Evolutionary conservation across 2,888 invertebrate genomes (phyloP), one percentile per base, ranked within the genome.

Genomic region (Acronicta leporina): DNA sequence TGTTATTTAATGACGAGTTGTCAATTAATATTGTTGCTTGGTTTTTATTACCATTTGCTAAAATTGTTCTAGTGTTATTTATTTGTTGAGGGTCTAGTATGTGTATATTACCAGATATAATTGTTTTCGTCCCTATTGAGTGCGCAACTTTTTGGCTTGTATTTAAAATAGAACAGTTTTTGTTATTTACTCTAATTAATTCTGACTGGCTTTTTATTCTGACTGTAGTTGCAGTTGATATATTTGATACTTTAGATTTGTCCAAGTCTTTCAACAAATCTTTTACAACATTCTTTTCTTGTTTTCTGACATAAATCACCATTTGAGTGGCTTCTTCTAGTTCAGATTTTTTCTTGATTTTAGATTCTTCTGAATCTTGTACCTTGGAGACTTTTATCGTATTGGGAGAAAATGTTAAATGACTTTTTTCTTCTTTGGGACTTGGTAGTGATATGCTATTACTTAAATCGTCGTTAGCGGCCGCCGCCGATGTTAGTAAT

Each of bases 331-430:
- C 94, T 73, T 94, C 94, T 75, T 95, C 95, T 72, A 89, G 66
- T 6, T 85, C 78, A 56, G 44, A 16, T 33, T 20, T 63, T 58
- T 88, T 89, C 74, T 87, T 91, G 7, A 74, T 58, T 53, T 75
- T 75, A 8, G 84, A 65, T 72, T 92, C 91, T 65, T 90, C 88
- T 8, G 85, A 64, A 53, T 92, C 91, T 56, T 89, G 85, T 16
- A 95, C 90, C 77, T 95, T 95, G 25, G 95, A 88, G 45, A 96
- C 94, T 90, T 96, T 96, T 71, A 96, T 96, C 55, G 95, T 94
- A 68, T 96, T 96, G 5, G 97, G 96, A 16, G 96, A 96, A 84
- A 96, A 97, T 35, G 96, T 96, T 82, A 97, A 87, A 83, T 97
- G 96, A 78, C 96, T 96, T 80, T 96, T 96, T 81, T 95, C 96